Percentiles rank a stretch among this genome's conserved stretches.
Evolutionary conservation across 23 tunicate species (phyloP).

Genomic region (Ciona savignyi): DNA sequence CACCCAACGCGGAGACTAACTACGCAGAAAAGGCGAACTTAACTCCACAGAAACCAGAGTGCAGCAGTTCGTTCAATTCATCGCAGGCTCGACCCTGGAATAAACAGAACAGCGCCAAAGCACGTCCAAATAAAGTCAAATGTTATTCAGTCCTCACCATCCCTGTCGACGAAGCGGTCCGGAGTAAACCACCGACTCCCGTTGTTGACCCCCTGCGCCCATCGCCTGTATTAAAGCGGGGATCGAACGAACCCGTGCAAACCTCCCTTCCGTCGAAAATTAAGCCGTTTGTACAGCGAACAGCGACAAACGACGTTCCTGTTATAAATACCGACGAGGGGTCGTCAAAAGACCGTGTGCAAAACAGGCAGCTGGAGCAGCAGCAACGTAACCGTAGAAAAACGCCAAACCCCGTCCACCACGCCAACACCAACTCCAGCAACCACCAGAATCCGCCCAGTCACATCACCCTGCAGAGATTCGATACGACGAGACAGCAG

Average conservation of each 20-base stretch:
- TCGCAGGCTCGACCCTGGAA: not conserved
- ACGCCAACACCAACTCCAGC: not conserved
- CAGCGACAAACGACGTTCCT: not conserved
- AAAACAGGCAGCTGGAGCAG: not conserved
- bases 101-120: not conserved
- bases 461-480: not conserved
- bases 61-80: not conserved
- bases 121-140: conserved; percentile 11
- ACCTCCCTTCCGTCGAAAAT: not conserved
- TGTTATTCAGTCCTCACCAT: conserved; percentile 36
- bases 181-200: conserved; percentile 54
- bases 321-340: not conserved
- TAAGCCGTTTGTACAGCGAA: not conserved
- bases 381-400: conserved; percentile 26
- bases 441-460: too few relatives aligned
- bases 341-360: not conserved
- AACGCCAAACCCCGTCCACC: conserved; percentile 18
- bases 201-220: conserved; percentile 18
- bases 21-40: too few relatives aligned
- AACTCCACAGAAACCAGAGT: not conserved
- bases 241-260: not conserved
- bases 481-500: not conserved
- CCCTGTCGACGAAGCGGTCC: conserved; percentile 52
- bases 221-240: conserved; percentile 2
- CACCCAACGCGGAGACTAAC: too few relatives aligned